Evolutionary conservation across 2,113 vertebrate species (phyloP).

Genomic region (Cromileptes altivelis): DNA sequence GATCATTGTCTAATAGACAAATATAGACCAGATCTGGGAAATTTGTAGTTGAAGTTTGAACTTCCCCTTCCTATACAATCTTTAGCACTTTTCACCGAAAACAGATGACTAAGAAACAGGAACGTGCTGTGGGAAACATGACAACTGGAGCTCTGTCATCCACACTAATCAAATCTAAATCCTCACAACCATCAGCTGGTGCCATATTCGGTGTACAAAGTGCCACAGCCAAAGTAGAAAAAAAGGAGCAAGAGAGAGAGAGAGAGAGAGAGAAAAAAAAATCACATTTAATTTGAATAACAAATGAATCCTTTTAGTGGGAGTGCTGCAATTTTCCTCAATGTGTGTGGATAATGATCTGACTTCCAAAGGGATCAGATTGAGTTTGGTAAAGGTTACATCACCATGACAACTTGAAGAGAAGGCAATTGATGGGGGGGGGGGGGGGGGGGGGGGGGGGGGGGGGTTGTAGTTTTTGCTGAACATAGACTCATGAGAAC

Average conservation of each 20-base stretch:
- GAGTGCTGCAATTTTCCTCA: conserved; percentile 67
- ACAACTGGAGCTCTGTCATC: conserved; percentile 26
- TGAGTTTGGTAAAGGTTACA: conserved; percentile 72
- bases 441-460: not conserved
- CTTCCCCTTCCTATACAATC: not conserved
- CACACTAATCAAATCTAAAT: conserved; percentile 64
- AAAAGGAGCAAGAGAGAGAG: not conserved
- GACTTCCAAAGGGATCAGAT: conserved; percentile 65
- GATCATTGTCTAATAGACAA: not conserved
- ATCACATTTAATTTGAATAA: conserved; percentile 79
- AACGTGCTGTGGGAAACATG: not conserved
- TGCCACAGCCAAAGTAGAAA: conserved; percentile 30
- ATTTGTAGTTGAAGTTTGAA: not conserved
- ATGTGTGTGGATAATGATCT: conserved; percentile 69
- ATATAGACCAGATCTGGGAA: not conserved
- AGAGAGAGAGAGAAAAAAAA: not conserved
- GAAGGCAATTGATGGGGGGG: not conserved
- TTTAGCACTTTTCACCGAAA: not conserved
- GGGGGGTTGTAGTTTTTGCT: not conserved
- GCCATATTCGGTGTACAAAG: conserved; percentile 1
- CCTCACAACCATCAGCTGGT: conserved; percentile 57
- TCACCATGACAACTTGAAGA: conserved; percentile 76
- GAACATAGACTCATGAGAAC: conserved; percentile 3
- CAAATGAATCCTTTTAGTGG: conserved; percentile 79
- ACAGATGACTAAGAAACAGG: not conserved